phyloP scores from a whole-genome alignment of 2,113 vertebrate species.

The Chamaetylas fuelleborni region DNA sequence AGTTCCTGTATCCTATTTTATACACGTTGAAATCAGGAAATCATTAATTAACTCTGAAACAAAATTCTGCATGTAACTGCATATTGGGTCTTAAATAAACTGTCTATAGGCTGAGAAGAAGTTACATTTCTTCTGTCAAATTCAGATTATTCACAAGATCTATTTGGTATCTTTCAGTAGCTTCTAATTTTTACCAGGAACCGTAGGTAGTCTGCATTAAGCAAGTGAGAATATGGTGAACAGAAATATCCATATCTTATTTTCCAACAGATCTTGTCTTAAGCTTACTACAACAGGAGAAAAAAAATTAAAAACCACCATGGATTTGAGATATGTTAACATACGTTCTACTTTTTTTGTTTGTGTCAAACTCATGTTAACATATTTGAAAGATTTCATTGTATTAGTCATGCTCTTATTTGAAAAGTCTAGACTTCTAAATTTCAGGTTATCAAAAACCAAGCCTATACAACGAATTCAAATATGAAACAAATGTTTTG shows the following conservation, averaged over 20 bases:
- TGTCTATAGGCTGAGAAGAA: background rate
- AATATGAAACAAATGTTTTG: background rate
- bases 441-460: background rate
- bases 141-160: background rate
- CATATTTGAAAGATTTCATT: background rate
- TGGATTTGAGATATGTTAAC: background rate
- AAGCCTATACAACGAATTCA: background rate
- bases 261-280: background rate
- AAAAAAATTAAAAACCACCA: rapidly evolving
- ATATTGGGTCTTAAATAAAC: background rate
- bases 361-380: background rate
- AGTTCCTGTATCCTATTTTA: background rate
- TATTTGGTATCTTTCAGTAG: background rate
- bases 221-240: background rate
- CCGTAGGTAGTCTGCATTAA: background rate
- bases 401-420: background rate
- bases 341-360: background rate
- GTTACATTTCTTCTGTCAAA: background rate
- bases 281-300: background rate
- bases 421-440: background rate
- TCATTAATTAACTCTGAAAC: background rate
- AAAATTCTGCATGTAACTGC: background rate
- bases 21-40: background rate
- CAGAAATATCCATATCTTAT: background rate
- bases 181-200: background rate